A percentile compares a stretch with the other conserved stretches of the same genome.
These are phyloP conservation scores for Vulpes ferrilata DNA, from an alignment of 2,113 vertebrate genomes.

Conservation along the genomic window DNA sequence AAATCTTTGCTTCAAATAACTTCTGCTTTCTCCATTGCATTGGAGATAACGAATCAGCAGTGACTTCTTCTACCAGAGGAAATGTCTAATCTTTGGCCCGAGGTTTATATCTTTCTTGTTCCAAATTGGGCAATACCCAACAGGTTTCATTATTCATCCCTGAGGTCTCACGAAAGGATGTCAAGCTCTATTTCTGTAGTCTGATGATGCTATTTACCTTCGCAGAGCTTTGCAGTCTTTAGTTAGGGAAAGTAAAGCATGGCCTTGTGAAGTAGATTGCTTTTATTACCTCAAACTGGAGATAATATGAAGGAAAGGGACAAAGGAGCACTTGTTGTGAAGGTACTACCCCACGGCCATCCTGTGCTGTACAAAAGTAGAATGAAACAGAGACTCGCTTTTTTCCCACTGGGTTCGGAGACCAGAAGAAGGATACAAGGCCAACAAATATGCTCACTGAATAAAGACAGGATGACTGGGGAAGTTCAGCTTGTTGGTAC, in stretches of 20 bases:
- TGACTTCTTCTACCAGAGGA: not conserved
- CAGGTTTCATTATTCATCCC: not conserved
- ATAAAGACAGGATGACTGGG: not conserved
- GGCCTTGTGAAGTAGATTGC: not conserved
- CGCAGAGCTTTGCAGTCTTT: not conserved
- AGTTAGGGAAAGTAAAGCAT: not conserved
- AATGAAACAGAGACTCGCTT: not conserved
- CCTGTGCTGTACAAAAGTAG: not conserved
- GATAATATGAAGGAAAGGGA: not conserved
- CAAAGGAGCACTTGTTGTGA: not conserved
- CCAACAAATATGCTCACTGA: not conserved
- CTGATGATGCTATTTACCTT: not conserved
- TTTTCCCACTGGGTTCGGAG: not conserved
- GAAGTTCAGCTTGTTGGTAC: not conserved
- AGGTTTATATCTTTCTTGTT: not conserved
- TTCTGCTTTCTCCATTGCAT: not conserved
- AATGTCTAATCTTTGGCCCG: not conserved
- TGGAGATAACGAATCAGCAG: not conserved
- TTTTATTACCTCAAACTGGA: not conserved
- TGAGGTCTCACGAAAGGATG: not conserved
- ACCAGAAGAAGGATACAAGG: not conserved
- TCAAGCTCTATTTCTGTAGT: constrained; percentile 13
- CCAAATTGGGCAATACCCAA: not conserved
- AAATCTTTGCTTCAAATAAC: not conserved
- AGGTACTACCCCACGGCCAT: not conserved